Percentiles rank a stretch among this genome's conserved stretches.
These are phyloP conservation scores for Drosophila robusta DNA, from an alignment of 2,888 invertebrate genomes.

Conservation along the genomic window DNA sequence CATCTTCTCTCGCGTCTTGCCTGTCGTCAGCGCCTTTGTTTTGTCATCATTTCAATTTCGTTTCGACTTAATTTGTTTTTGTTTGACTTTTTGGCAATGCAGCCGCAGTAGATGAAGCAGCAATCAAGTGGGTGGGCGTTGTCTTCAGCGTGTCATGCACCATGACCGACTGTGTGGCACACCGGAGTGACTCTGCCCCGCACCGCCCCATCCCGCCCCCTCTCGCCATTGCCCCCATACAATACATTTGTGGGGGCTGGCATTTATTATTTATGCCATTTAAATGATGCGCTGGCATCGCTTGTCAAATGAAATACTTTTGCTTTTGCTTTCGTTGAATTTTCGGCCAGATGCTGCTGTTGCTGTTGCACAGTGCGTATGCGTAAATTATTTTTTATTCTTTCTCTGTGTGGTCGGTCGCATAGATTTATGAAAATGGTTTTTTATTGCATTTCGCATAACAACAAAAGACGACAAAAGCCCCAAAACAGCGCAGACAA, in stretches of 20 bases:
- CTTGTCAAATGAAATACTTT: constrained; percentile 67
- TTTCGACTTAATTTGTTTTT: constrained; percentile 20
- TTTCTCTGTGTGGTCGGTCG: constrained; percentile 24
- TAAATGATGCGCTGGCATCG: constrained; percentile 70
- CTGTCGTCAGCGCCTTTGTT: constrained; percentile 37
- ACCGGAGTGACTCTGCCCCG: neutral
- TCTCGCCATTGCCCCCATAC: neutral
- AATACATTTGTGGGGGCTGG: neutral
- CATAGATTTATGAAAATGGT: constrained; percentile 63
- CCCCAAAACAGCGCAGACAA: constrained; percentile 41
- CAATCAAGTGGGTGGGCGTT: constrained; percentile 56
- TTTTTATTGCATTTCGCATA: constrained; percentile 48
- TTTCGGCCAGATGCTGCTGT: constrained; percentile 14
- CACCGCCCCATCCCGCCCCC: neutral
- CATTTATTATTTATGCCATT: constrained; percentile 59
- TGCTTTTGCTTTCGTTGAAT: constrained; percentile 24
- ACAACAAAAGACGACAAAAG: constrained; percentile 28
- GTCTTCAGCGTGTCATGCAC: constrained; percentile 36
- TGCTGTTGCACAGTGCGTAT: constrained; percentile 30
- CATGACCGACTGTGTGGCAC: constrained; percentile 52
- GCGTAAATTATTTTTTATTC: constrained; percentile 25
- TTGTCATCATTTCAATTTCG: constrained; percentile 55
- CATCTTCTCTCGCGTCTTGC: constrained; percentile 3
- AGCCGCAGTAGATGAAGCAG: constrained; percentile 18
- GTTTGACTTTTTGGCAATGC: constrained; percentile 12